These are phyloP conservation scores for Pollenia labialis DNA, from an alignment of 2,888 invertebrate species.

Conservation along the genomic window DNA sequence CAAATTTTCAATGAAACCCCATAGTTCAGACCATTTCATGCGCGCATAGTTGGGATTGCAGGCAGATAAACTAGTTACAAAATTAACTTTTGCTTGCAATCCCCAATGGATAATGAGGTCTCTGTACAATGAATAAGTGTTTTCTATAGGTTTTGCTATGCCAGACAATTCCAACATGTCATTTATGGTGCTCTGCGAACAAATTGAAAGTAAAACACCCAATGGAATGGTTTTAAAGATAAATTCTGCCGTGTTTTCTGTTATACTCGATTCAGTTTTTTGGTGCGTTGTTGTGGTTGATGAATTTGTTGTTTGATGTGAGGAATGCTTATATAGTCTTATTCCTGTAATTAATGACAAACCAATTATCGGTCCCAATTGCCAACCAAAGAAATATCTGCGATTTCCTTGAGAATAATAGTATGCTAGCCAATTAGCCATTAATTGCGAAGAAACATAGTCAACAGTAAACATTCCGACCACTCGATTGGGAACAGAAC, in stretches of 20 bases:
- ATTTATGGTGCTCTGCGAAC: conserved; percentile 79
- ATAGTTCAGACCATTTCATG: conserved; percentile 79
- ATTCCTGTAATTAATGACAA: conserved; percentile 79
- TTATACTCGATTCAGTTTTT: conserved; percentile 58
- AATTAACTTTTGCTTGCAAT: conserved; percentile 80
- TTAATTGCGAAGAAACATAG: conserved; percentile 81
- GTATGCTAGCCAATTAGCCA: conserved; percentile 80
- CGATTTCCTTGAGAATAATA: conserved; percentile 81
- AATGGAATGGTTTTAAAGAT: conserved; percentile 79
- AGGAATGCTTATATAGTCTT: conserved; percentile 75
- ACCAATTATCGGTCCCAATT: conserved; percentile 81
- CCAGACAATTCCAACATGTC: conserved; percentile 80
- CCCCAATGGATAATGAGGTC: conserved; percentile 82
- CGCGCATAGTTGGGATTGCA: conserved; percentile 81
- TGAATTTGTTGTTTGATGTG: conserved; percentile 51
- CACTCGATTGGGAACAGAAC: conserved; percentile 85
- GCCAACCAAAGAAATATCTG: conserved; percentile 82
- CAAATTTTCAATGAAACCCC: conserved; percentile 82
- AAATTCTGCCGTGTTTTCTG: conserved; percentile 74
- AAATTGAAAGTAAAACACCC: conserved; percentile 79
- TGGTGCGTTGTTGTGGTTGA: conserved; percentile 49
- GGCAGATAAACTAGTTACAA: conserved; percentile 81
- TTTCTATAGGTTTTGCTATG: conserved; percentile 78
- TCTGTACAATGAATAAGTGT: conserved; percentile 79
- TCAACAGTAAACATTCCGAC: conserved; percentile 81